These are phyloP conservation scores for Lordiphosa andalusiaca DNA, from an alignment of 2,888 invertebrate species.

Conservation along the genomic window DNA sequence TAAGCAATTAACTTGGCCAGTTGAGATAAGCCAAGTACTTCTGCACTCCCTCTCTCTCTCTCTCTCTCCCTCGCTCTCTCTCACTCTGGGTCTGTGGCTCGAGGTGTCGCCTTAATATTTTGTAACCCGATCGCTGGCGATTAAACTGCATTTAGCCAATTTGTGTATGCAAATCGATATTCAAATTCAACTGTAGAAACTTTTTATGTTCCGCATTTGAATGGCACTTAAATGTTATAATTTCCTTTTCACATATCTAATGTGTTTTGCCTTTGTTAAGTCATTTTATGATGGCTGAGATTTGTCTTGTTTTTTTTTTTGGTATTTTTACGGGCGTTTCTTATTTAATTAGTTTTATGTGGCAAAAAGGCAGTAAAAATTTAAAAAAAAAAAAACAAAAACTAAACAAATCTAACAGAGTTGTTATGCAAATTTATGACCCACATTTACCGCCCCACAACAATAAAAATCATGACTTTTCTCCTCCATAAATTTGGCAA, in stretches of 20 bases:
- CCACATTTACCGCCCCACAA: constrained; percentile 36
- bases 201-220: constrained; percentile 37
- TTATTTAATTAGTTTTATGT: constrained; percentile 69
- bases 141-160: constrained; percentile 51
- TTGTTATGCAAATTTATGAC: constrained; percentile 50
- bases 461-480: constrained; percentile 65
- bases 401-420: constrained; percentile 20
- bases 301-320: constrained; percentile 8
- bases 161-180: constrained; percentile 52
- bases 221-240: constrained; percentile 63
- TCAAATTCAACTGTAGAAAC: constrained; percentile 22
- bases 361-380: constrained; percentile 29
- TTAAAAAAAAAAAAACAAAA: too few relatives aligned
- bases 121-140: constrained; percentile 31
- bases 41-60: not conserved
- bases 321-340: constrained; percentile 50
- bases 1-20: constrained; percentile 71
- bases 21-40: constrained; percentile 62
- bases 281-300: constrained; percentile 38
- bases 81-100: not conserved
- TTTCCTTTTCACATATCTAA: constrained; percentile 69
- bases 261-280: constrained; percentile 40
- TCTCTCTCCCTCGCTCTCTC: not conserved
- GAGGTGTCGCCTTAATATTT: constrained; percentile 47
- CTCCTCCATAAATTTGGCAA: constrained; percentile 57